Conservation (phyloP, 2,888 invertebrate genomes). For the Watsonalla binaria region DNA sequence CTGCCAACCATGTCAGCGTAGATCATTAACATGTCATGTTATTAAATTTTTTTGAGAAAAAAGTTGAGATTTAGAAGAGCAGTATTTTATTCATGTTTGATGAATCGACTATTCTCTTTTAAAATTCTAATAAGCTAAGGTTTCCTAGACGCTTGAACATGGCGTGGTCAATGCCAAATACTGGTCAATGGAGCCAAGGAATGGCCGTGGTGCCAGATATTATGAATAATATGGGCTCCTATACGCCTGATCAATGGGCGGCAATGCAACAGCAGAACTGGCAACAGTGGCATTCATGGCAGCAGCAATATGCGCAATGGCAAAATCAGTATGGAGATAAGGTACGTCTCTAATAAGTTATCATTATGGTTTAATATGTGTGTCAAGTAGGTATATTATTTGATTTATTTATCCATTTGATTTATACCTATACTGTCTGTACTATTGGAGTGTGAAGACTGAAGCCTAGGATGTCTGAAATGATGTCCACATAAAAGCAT, state of each 20-base stretch:
- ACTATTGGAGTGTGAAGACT: no score
- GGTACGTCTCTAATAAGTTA: constrained; percentile 50
- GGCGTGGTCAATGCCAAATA: constrained; percentile 62
- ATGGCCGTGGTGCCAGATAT: constrained; percentile 31
- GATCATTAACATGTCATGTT: no score
- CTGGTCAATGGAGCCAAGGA: constrained; percentile 54
- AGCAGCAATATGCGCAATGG: constrained; percentile 87
- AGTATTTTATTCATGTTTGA: not conserved
- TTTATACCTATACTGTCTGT: no score
- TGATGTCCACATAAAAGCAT: no score
- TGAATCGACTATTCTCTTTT: not conserved
- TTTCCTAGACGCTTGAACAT: constrained; percentile 25
- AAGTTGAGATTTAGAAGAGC: no score
- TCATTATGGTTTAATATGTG: no score
- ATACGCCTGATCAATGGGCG: constrained; percentile 83
- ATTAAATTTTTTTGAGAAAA: no score
- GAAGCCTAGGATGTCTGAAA: no score
- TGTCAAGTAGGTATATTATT: no score
- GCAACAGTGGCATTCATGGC: constrained; percentile 88
- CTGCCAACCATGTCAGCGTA: no score
- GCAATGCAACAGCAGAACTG: constrained; percentile 84
- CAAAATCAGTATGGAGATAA: constrained; percentile 86
- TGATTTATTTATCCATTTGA: no score
- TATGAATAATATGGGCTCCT: constrained; percentile 53
- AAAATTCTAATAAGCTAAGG: not conserved